phyloP scores from a whole-genome alignment of 2,888 invertebrate species.

The Scaptomyza caliginosa region DNA sequence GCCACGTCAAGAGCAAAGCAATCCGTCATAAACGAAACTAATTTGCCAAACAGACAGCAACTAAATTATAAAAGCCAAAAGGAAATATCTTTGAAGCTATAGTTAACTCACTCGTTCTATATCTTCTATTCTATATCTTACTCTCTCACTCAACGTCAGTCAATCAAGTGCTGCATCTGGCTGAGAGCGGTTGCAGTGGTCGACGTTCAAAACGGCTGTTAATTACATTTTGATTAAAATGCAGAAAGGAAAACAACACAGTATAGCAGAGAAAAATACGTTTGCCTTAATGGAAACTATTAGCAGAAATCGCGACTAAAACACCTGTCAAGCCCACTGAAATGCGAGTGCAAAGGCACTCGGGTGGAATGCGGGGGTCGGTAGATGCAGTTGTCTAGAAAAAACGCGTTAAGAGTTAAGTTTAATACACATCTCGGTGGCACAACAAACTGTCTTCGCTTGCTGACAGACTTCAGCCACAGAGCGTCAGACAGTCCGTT shows the following conservation, averaged over 20 bases:
- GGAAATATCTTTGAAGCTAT: conserved; percentile 11
- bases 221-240: conserved; percentile 77
- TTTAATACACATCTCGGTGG: conserved; percentile 44
- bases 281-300: conserved; percentile 49
- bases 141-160: conserved; percentile 27
- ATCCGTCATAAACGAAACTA: conserved; percentile 47
- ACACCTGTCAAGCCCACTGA: conserved; percentile 20
- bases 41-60: conserved; percentile 36
- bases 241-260: conserved; percentile 30
- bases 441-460: conserved; percentile 19
- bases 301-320: conserved; percentile 33
- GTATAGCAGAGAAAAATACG: neutral
- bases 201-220: conserved; percentile 50
- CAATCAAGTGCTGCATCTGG: conserved; percentile 47
- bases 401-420: conserved; percentile 49
- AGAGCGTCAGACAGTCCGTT: conserved; percentile 17
- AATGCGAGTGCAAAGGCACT: conserved; percentile 29
- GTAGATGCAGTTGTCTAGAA: conserved; percentile 61
- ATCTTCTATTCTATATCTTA: neutral
- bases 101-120: conserved; percentile 15
- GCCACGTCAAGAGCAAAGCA: conserved; percentile 20
- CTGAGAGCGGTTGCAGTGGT: conserved; percentile 36
- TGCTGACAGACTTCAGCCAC: conserved; percentile 38
- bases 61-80: conserved; percentile 33
- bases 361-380: neutral